Evolutionary conservation across 2,797 vertebrate species (phyloP).

Genomic region (Acanthurus leucopareius): DNA sequence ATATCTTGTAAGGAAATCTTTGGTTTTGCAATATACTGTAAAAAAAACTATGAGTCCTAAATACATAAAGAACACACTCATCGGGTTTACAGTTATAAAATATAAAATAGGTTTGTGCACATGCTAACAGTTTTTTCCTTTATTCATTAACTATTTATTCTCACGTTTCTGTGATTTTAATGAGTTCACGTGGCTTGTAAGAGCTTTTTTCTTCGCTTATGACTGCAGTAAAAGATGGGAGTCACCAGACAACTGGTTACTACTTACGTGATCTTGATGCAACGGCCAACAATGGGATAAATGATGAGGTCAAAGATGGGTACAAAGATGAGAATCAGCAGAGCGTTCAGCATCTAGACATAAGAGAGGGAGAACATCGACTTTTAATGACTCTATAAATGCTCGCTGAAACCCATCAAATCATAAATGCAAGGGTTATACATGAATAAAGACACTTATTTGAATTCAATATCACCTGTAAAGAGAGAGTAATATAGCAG

Average conservation of each 20-base stretch:
- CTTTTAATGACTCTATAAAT: conserved; percentile 60
- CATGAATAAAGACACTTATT: neutral
- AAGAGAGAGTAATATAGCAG: conserved; percentile 16
- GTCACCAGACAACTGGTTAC: conserved; percentile 9
- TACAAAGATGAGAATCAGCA: conserved; percentile 95
- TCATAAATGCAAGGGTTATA: conserved; percentile 48
- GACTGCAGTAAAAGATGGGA: conserved; percentile 30
- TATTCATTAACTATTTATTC: neutral
- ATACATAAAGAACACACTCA: neutral
- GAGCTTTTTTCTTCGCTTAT: conserved; percentile 6
- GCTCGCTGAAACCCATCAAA: conserved; percentile 43
- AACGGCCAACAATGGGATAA: conserved; percentile 91
- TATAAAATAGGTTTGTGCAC: neutral
- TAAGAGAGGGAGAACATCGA: conserved; percentile 31
- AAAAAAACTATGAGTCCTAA: neutral
- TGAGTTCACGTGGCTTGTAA: conserved; percentile 18
- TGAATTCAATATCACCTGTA: conserved; percentile 21
- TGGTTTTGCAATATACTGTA: neutral
- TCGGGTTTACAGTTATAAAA: neutral
- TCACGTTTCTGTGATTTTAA: neutral
- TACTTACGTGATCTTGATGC: conserved; percentile 95
- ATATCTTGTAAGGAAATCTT: neutral
- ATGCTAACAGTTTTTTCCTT: neutral
- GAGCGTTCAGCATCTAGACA: conserved; percentile 93
- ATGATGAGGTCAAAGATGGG: conserved; percentile 94